Evolutionary conservation across 2,797 vertebrate species (phyloP), one percentile per base, ranked within the genome.

Genomic region (Lithobates pipiens): DNA sequence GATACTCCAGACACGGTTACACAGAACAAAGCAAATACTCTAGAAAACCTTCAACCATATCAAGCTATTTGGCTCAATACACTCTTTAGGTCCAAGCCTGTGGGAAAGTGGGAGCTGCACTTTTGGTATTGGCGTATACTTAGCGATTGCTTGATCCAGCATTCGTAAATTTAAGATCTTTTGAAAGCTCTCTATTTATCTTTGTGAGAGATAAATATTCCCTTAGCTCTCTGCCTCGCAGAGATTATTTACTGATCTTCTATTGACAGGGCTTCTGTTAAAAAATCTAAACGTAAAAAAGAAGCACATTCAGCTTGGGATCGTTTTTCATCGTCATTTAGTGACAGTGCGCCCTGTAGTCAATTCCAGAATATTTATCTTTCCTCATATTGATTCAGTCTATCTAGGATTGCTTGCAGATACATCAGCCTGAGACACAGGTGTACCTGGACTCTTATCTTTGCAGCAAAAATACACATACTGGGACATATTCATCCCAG

Each of bases 241-340:
- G 91, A 92, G 89, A 93, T 94, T 93, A 91, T 94, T 93, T 94
- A 93, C 91, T 91, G 89, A 90, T 91, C 89, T 92, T 91, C 80
- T 93, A 93, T 94, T 90, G 93, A 94, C 92, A 91, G 86, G 18
- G 77, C 85, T 91, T 90, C 92, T 91, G 88, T 92, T 90, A 92
- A 93, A 93, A 94, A 93, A 93, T 94, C 91, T 93, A 89, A 91
- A 92, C 92, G 93, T 93, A 91, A 92, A 94, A 92, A 91, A 85
- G 89, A 91, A 89, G 86, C 85, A 90, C 88, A 92, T 94, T 93
- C 90, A 89, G 92, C 90, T 69, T 84, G 89, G 6, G 82, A 89
- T 89, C 92, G 88, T 95, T 95, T 93, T 92, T 94, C 93, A 93
- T 89, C 44, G 88, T 93, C 93, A 90, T 89, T 94, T 91, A 92